phyloP scores from a whole-genome alignment of 2,113 vertebrate genomes.

The Heteronetta atricapilla region DNA sequence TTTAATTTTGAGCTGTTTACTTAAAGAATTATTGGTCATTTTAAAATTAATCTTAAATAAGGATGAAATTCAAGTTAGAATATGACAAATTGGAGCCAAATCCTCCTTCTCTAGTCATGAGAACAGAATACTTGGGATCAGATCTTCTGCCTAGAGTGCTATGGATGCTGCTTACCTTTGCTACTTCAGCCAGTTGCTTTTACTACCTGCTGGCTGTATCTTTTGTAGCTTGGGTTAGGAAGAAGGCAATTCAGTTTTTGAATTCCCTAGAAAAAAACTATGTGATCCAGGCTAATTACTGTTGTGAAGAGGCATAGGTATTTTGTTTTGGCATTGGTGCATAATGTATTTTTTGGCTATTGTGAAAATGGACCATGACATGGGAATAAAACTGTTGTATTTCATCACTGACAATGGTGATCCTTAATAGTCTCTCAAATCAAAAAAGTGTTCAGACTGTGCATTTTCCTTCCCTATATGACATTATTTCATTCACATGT shows the following conservation, averaged over 20 bases:
- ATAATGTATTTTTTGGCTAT: not conserved
- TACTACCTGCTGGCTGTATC: not conserved
- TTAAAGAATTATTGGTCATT: constrained; percentile 64
- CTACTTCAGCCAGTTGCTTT: not conserved
- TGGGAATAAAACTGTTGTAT: not conserved
- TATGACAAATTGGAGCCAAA: constrained; percentile 24
- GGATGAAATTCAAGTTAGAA: constrained; percentile 42
- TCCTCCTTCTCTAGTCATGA: not conserved
- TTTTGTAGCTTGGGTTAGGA: not conserved
- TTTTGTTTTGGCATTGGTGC: not conserved
- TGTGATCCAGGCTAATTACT: not conserved
- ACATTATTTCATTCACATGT: not conserved
- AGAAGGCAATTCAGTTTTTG: not conserved
- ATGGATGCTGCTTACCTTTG: not conserved
- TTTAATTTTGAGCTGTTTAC: constrained; percentile 63
- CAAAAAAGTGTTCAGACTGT: not conserved
- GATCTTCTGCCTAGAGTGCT: not conserved
- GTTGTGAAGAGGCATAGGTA: fast-evolving
- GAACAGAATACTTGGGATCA: not conserved
- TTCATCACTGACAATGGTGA: not conserved
- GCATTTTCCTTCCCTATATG: not conserved
- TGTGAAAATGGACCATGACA: not conserved
- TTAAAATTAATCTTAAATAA: constrained; percentile 66
- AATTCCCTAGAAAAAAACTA: not conserved
- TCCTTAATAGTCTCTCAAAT: not conserved